A percentile compares a stretch with the other conserved stretches of the same genome.
Evolutionary conservation across 2,113 vertebrate genomes (phyloP).

Genomic region (Trochalopteron elliotii): DNA sequence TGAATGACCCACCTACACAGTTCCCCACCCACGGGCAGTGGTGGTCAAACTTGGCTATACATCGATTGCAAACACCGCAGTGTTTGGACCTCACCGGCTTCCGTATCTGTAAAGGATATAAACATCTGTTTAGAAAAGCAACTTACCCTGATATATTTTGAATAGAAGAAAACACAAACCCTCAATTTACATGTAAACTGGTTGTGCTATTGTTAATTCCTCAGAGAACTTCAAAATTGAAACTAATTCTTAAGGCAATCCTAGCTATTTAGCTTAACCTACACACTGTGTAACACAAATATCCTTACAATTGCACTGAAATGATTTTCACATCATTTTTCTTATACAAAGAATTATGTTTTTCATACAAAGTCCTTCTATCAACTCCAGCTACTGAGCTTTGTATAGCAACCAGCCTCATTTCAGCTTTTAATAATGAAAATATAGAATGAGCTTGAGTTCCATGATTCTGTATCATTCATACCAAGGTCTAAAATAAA

Average conservation of each 20-base stretch:
- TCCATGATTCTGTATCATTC: background rate
- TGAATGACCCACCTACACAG: constrained; percentile 89
- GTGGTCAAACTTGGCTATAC: constrained; percentile 98
- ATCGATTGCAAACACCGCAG: constrained; percentile 96
- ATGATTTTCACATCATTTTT: background rate
- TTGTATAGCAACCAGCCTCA: background rate
- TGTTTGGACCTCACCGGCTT: constrained; percentile 98
- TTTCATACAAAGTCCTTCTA: background rate
- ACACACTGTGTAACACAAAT: background rate
- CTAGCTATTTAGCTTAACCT: background rate
- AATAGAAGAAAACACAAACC: background rate
- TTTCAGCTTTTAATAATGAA: background rate
- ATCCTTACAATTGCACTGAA: background rate
- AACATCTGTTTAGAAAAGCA: background rate
- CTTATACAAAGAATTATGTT: background rate
- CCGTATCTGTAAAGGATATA: constrained; percentile 84
- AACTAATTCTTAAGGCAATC: background rate
- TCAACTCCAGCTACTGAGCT: background rate
- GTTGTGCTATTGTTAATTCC: background rate
- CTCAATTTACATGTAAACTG: background rate
- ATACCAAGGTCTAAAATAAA: background rate
- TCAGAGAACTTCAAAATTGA: background rate
- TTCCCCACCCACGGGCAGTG: constrained; percentile 99
- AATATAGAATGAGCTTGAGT: background rate
- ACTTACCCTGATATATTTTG: background rate